These are phyloP conservation scores for Malachius bipustulatus DNA, from an alignment of 2,888 invertebrate genomes.

Conservation along the genomic window DNA sequence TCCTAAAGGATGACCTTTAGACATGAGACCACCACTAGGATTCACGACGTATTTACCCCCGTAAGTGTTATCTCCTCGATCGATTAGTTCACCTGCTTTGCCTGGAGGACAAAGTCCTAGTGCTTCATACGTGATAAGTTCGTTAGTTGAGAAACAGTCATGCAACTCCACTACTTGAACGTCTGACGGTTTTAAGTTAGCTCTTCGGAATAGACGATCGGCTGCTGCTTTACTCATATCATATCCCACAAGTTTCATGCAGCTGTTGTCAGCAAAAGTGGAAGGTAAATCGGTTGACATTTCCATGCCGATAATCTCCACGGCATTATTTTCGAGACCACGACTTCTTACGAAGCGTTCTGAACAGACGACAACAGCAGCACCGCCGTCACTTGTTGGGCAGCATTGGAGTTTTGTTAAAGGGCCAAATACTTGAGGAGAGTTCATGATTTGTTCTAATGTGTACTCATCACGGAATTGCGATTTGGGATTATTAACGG, in stretches of 20 bases:
- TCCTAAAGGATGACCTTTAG: constrained; percentile 89
- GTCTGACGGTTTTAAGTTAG: constrained; percentile 63
- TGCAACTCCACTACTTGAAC: constrained; percentile 93
- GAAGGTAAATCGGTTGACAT: constrained; percentile 87
- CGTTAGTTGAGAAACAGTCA: constrained; percentile 97
- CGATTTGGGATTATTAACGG: constrained; percentile 90
- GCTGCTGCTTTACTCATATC: constrained; percentile 88
- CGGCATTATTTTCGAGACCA: constrained; percentile 75
- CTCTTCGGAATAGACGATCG: constrained; percentile 59
- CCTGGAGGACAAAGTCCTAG: constrained; percentile 83
- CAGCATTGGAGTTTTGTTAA: constrained; percentile 96
- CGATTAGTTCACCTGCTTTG: constrained; percentile 83
- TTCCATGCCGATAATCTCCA: constrained; percentile 94
- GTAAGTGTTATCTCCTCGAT: constrained; percentile 92
- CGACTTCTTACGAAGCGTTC: constrained; percentile 81
- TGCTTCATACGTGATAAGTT: constrained; percentile 94
- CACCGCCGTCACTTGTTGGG: constrained; percentile 97
- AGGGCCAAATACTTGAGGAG: constrained; percentile 81
- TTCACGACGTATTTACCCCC: constrained; percentile 96
- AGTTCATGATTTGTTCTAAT: constrained; percentile 78
- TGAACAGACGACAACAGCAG: constrained; percentile 81
- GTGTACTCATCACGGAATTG: constrained; percentile 89
- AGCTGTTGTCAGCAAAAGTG: constrained; percentile 71
- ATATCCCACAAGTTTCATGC: constrained; percentile 72
- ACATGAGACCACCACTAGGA: constrained; percentile 97